A percentile compares a stretch with the other conserved stretches of the same genome.
Evolutionary conservation across 2,113 vertebrate genomes (phyloP).

Genomic region (Sander lucioperca): DNA sequence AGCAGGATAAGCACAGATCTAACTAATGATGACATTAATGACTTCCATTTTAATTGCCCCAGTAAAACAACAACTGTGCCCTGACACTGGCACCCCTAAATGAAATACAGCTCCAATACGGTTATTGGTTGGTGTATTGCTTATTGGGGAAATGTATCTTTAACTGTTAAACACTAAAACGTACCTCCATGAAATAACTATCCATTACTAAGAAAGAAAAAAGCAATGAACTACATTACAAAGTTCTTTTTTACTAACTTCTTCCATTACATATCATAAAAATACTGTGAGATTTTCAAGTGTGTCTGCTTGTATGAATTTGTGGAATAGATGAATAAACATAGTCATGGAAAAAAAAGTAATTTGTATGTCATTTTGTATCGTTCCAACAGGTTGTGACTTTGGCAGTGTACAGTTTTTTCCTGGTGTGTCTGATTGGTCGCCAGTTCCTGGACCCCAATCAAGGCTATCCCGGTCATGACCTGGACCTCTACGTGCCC

Average conservation of each 20-base stretch:
- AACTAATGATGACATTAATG: background rate
- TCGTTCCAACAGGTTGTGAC: constrained; percentile 89
- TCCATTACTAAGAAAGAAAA: background rate
- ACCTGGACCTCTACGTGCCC: constrained; percentile 92
- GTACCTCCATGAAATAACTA: background rate
- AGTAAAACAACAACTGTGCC: too few relatives aligned
- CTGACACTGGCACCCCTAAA: too few relatives aligned
- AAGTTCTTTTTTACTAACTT: background rate
- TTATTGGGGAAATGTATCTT: background rate
- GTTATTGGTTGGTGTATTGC: background rate
- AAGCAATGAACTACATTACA: background rate
- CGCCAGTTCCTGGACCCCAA: constrained; percentile 93
- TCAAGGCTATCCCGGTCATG: constrained; percentile 90
- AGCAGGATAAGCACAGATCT: background rate
- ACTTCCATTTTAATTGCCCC: background rate
- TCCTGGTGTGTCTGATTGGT: constrained; percentile 93
- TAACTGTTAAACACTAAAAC: background rate
- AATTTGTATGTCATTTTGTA: too few relatives aligned
- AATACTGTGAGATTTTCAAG: background rate
- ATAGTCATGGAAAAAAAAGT: background rate
- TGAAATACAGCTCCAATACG: background rate
- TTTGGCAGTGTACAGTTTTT: constrained; percentile 95
- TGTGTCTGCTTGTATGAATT: background rate
- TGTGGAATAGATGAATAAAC: background rate
- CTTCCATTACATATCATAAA: background rate